Percentiles rank a stretch among this genome's conserved stretches.
Evolutionary conservation across 2,113 vertebrate species (phyloP).

Genomic region (Brachirus orientalis): DNA sequence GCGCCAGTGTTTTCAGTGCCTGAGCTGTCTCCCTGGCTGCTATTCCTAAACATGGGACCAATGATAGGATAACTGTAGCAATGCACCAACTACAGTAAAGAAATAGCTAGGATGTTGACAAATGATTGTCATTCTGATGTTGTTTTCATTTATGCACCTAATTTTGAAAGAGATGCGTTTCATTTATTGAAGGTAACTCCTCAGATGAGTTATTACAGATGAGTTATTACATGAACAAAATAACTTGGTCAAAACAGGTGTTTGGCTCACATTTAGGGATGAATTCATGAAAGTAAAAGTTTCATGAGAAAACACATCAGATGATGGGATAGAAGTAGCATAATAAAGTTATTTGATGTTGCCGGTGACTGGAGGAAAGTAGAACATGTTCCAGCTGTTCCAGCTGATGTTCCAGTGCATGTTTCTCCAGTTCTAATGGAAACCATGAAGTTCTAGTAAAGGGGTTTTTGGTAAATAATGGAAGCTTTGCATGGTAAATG

Average conservation of each 20-base stretch:
- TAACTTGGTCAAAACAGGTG: not conserved
- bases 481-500: too few species aligned
- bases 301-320: slow-evolving; percentile 3
- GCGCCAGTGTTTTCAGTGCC: slow-evolving; percentile 92
- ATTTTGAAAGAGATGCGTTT: not conserved
- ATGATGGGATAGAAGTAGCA: not conserved
- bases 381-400: not conserved
- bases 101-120: too few species aligned
- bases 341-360: not conserved
- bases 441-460: too few species aligned
- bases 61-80: not conserved
- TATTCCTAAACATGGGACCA: slow-evolving; percentile 83
- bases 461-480: too few species aligned
- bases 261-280: not conserved
- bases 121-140: too few species aligned
- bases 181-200: not conserved
- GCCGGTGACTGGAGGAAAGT: slow-evolving; percentile 6
- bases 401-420: too few species aligned
- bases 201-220: not conserved
- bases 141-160: not conserved
- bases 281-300: not conserved
- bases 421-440: too few species aligned
- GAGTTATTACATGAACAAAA: not conserved
- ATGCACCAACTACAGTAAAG: too few species aligned
- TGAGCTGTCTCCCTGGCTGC: slow-evolving; percentile 96